Evolutionary conservation across 2,113 vertebrate species (phyloP).

Genomic region (Sula dactylatra): DNA sequence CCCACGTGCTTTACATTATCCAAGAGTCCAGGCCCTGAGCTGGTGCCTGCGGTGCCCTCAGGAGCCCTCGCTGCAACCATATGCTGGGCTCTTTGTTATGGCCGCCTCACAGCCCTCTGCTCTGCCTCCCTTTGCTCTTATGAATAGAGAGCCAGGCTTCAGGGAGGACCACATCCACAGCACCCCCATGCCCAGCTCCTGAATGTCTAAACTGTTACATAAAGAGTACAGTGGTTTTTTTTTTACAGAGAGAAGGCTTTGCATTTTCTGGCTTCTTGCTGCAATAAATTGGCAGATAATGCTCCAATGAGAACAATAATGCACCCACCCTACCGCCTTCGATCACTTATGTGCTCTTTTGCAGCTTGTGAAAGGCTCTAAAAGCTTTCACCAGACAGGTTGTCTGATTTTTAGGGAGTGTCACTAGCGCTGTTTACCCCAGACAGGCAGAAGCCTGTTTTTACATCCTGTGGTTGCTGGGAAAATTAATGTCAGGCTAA

Average conservation of each 20-base stretch:
- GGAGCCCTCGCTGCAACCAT: accelerated
- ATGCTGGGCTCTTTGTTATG: background rate
- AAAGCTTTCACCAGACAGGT: conserved; percentile 45
- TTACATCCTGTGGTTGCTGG: background rate
- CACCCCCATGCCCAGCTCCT: background rate
- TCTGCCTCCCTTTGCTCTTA: background rate
- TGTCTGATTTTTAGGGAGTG: conserved; percentile 15
- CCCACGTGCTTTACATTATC: background rate
- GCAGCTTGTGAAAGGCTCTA: conserved; percentile 24
- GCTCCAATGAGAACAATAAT: conserved; percentile 23
- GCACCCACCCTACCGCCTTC: background rate
- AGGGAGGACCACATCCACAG: background rate
- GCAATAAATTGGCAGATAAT: conserved; percentile 28
- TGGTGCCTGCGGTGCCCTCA: background rate
- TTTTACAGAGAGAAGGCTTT: background rate
- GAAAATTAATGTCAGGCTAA: background rate
- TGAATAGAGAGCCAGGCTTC: background rate
- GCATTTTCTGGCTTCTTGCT: background rate
- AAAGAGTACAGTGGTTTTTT: background rate
- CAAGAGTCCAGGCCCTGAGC: background rate
- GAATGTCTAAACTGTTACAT: background rate
- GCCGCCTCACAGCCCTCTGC: background rate
- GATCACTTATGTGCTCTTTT: background rate
- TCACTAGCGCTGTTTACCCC: background rate
- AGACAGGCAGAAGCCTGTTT: background rate